Conservation (phyloP, 2,797 vertebrate genomes). For the Steatocranus sp. region DNA sequence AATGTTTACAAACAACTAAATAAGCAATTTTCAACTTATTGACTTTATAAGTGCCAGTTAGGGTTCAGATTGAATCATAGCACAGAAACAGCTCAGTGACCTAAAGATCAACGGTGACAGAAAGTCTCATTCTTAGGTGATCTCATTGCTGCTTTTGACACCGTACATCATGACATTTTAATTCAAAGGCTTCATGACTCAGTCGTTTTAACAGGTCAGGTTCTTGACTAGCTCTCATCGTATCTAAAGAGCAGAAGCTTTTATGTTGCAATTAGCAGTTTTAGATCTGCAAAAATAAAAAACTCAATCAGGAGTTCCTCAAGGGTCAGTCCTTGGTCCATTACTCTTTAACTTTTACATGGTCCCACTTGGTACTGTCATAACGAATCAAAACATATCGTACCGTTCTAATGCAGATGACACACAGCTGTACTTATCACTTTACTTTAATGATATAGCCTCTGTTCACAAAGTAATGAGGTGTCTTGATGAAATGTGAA, state of each 20-base stretch:
- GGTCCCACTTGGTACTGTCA: accelerated
- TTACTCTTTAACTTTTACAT: neutral
- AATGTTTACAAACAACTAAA: neutral
- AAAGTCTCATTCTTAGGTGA: neutral
- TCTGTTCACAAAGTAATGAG: neutral
- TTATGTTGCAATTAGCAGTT: neutral
- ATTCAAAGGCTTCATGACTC: neutral
- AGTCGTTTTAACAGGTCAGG: neutral
- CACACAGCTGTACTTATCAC: neutral
- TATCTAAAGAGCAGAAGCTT: neutral
- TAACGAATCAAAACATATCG: accelerated
- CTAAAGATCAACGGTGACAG: neutral
- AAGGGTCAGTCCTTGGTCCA: neutral
- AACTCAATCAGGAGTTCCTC: neutral
- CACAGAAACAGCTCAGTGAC: accelerated
- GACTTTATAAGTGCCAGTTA: neutral
- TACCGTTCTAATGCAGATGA: neutral
- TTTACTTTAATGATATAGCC: neutral
- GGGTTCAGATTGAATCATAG: neutral
- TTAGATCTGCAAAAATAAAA: neutral
- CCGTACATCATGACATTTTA: neutral
- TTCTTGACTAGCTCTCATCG: neutral
- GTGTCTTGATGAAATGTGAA: neutral
- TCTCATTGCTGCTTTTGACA: neutral
- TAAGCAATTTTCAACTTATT: neutral